These are phyloP conservation scores for Ia io DNA, from an alignment of 2,113 vertebrate genomes.

Conservation along the genomic window DNA sequence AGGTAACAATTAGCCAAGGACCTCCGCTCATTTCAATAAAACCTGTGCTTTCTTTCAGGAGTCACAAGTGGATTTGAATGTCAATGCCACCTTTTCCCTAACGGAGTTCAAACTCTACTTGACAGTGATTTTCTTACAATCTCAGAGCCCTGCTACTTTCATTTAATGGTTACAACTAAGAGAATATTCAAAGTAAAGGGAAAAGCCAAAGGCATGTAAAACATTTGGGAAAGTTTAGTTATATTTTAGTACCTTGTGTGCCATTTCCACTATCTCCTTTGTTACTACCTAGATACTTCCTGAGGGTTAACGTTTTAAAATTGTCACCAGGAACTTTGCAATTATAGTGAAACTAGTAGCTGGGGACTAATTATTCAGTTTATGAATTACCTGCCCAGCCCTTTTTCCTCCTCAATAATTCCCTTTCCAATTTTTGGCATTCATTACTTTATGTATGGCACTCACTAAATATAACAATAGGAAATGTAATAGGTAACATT, in stretches of 20 bases:
- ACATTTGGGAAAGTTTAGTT: neutral
- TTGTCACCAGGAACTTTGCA: slow-evolving; percentile 24
- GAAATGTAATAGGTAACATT: slow-evolving; percentile 22
- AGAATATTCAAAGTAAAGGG: neutral
- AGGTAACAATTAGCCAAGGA: neutral
- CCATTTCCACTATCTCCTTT: neutral
- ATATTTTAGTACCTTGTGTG: neutral
- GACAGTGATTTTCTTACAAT: neutral
- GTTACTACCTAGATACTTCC: neutral
- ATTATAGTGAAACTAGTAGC: slow-evolving; percentile 15
- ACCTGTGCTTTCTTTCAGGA: neutral
- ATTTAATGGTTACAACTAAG: neutral
- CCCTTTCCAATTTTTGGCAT: neutral
- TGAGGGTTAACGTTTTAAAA: slow-evolving; percentile 3
- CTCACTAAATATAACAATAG: neutral
- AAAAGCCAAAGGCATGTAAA: neutral
- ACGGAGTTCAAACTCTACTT: neutral
- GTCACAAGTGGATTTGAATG: neutral
- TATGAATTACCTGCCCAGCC: neutral
- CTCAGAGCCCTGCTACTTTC: neutral
- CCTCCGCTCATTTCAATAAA: neutral
- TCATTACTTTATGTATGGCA: neutral
- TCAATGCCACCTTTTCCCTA: neutral
- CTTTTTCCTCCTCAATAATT: slow-evolving; percentile 1
- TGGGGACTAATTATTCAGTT: slow-evolving; percentile 41